Conservation (phyloP, 2,797 vertebrate genomes). For the Luscinia megarhynchos region DNA sequence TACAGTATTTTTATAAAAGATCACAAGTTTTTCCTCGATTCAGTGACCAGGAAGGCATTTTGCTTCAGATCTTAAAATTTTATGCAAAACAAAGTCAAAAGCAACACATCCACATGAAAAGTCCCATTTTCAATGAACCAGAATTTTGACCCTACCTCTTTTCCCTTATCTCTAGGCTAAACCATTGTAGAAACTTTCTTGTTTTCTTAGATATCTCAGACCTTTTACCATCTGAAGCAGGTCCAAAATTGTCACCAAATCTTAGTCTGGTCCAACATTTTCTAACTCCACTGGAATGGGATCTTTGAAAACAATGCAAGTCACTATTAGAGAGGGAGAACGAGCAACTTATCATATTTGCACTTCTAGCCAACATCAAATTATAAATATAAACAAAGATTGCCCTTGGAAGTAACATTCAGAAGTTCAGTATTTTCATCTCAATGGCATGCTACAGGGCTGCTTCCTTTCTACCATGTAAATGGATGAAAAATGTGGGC, state of each 20-base stretch:
- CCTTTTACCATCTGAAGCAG: neutral
- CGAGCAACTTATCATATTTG: neutral
- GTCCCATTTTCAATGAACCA: neutral
- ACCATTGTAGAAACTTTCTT: neutral
- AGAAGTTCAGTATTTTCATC: neutral
- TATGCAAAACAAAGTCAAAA: neutral
- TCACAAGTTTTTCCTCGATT: neutral
- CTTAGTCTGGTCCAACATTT: neutral
- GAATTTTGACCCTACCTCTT: neutral
- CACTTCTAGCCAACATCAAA: neutral
- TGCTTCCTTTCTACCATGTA: neutral
- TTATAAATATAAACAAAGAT: neutral
- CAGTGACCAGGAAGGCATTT: neutral
- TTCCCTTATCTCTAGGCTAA: neutral
- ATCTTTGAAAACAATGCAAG: neutral
- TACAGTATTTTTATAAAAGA: neutral
- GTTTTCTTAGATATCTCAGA: neutral
- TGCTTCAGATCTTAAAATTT: neutral
- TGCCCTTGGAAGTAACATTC: neutral
- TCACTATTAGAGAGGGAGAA: neutral
- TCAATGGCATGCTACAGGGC: neutral
- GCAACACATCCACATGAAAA: neutral
- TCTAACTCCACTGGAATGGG: neutral
- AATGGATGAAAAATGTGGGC: neutral
- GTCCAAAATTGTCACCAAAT: neutral